Conservation (phyloP, 2,888 invertebrate species). For the Coelopa pilipes region DNA sequence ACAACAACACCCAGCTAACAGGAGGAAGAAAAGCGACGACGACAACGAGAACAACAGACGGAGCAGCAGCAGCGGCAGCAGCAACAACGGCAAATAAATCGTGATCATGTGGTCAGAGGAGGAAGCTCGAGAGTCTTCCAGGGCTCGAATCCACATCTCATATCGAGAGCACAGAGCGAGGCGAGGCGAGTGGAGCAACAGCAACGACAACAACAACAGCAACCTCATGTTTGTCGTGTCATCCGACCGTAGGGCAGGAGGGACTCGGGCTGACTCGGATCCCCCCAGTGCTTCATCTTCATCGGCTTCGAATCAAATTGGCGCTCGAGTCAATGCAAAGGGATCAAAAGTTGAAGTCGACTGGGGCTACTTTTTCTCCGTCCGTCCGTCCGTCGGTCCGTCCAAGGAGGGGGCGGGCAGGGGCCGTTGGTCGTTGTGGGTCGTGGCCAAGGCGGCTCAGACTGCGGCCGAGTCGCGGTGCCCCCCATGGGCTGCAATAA, state of each 20-base stretch:
- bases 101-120: constrained; percentile 61
- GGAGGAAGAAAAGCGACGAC: constrained; percentile 27
- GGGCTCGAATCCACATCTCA: not conserved
- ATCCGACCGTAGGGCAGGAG: constrained; percentile 37
- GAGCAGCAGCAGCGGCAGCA: constrained; percentile 39
- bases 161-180: not conserved
- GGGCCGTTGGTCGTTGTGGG: not conserved
- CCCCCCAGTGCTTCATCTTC: constrained; percentile 33
- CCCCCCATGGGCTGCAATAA: constrained; percentile 34
- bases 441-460: no score
- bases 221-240: constrained; percentile 54
- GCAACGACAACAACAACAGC: constrained; percentile 39
- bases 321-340: constrained; percentile 28
- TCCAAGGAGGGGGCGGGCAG: not conserved
- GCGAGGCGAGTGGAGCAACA: not conserved
- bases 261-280: not conserved
- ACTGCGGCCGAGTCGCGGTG: no score
- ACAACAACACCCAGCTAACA: constrained; percentile 41
- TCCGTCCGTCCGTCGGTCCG: not conserved
- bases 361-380: constrained; percentile 9
- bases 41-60: not conserved
- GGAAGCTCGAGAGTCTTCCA: constrained; percentile 40
- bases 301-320: constrained; percentile 23
- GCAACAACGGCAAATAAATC: constrained; percentile 55
- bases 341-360: constrained; percentile 34